These are phyloP conservation scores for Lamellibrachia luymesi DNA, from an alignment of 1,140 invertebrate species.

Conservation along the genomic window DNA sequence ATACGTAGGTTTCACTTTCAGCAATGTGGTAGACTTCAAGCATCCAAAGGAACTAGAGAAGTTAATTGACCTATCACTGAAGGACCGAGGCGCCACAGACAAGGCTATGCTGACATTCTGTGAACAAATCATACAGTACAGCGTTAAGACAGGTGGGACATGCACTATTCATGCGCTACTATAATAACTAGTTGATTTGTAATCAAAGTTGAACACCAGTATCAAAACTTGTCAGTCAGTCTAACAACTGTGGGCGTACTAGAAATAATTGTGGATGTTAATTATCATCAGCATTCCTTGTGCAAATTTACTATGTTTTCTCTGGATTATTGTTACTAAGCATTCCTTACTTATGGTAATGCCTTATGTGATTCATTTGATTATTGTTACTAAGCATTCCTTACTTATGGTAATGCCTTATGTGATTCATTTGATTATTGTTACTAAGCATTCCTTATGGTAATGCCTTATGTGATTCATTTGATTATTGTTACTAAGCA, in stretches of 20 bases:
- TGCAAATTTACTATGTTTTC: background rate
- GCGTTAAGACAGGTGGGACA: constrained; percentile 20
- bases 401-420: background rate
- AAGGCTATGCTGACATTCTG: constrained; percentile 1
- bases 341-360: too few species aligned
- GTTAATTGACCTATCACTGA: background rate
- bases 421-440: background rate
- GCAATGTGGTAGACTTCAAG: constrained; percentile 21
- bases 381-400: too few species aligned
- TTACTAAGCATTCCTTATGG: too few species aligned
- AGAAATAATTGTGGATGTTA: too few species aligned
- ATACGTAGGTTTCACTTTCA: background rate
- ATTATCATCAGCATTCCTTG: too few species aligned
- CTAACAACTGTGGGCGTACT: too few species aligned
- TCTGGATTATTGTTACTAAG: too few species aligned
- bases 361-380: background rate
- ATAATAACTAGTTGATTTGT: too few species aligned
- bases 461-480: background rate
- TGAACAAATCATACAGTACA: constrained; percentile 11
- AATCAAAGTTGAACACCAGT: background rate
- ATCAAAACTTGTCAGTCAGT: background rate
- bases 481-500: too few species aligned
- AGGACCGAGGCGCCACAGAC: background rate
- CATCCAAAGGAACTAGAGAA: background rate
- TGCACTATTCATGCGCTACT: background rate